Evolutionary conservation across 2,113 vertebrate genomes (phyloP).

Genomic region (Pterocles gutturalis): DNA sequence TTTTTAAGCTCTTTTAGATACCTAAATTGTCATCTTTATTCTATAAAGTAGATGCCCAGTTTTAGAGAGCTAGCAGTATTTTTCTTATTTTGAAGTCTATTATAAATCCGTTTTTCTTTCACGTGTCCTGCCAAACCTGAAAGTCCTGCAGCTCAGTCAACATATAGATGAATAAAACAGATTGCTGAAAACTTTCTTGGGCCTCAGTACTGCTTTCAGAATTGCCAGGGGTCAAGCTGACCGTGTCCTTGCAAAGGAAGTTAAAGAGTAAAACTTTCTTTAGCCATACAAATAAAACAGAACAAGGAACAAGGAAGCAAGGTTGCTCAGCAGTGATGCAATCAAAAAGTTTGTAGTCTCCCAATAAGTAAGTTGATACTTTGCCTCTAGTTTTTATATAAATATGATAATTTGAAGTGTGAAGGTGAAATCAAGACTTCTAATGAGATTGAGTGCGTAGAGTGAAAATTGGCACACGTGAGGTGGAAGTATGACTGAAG

Average conservation of each 20-base stretch:
- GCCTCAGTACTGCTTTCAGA: not conserved
- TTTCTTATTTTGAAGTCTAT: not conserved
- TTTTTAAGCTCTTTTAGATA: not conserved
- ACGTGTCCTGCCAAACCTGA: slow-evolving; percentile 9
- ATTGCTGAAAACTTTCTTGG: slow-evolving; percentile 15
- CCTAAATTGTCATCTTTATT: not conserved
- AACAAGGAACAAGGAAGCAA: slow-evolving; percentile 47
- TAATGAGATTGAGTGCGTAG: not conserved
- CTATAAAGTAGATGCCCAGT: not conserved
- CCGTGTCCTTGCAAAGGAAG: slow-evolving; percentile 12
- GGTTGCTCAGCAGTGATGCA: not conserved
- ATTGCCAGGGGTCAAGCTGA: slow-evolving; percentile 25
- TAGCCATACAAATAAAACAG: slow-evolving; percentile 25
- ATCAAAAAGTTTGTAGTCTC: not conserved
- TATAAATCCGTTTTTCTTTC: slow-evolving; percentile 5
- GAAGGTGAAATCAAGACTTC: not conserved
- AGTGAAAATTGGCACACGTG: not conserved
- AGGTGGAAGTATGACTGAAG: not conserved
- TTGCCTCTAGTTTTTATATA: slow-evolving; percentile 5
- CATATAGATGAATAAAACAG: slow-evolving; percentile 17
- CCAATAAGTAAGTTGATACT: not conserved
- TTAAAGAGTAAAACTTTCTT: slow-evolving; percentile 32
- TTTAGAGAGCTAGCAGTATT: not conserved
- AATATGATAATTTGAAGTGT: not conserved
- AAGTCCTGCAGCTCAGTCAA: slow-evolving; percentile 23